Conservation (phyloP, 2,888 invertebrate genomes). For the Eledona agricola region DNA sequence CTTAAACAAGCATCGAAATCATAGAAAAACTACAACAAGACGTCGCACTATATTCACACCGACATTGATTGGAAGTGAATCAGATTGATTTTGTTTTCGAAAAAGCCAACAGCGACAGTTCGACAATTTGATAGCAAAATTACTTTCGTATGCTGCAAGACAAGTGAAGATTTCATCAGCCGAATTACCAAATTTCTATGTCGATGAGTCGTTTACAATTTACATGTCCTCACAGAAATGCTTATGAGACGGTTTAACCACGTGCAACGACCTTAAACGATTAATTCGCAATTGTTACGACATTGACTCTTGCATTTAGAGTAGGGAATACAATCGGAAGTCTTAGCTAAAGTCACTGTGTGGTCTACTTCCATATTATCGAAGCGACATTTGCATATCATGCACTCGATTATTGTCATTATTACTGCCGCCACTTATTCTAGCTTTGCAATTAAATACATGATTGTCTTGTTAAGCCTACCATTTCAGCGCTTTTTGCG, state of each 20-base stretch:
- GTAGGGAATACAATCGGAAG: no score
- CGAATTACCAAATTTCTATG: conserved; percentile 39
- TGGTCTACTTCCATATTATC: no score
- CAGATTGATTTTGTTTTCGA: conserved; percentile 6
- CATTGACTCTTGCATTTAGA: conserved; percentile 9
- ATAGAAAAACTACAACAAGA: no score
- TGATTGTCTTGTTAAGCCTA: no score
- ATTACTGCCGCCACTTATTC: no score
- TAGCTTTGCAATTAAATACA: no score
- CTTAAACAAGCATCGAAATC: no score
- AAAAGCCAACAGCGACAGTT: conserved; percentile 14
- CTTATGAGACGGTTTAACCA: conserved; percentile 18
- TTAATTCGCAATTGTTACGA: conserved; percentile 21
- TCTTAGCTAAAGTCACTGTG: no score
- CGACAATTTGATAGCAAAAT: conserved; percentile 27
- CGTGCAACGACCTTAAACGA: conserved; percentile 30
- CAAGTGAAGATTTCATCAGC: conserved; percentile 38
- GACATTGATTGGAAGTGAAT: conserved; percentile 21
- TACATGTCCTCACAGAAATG: conserved; percentile 27
- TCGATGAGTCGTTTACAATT: conserved; percentile 29
- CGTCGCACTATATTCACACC: no score
- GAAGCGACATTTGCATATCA: no score
- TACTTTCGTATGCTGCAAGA: conserved; percentile 40
- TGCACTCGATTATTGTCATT: no score
- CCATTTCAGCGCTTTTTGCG: conserved; percentile 14